These are phyloP conservation scores for Odontamblyopus rebecca DNA, from an alignment of 2,797 vertebrate species.

Conservation along the genomic window DNA sequence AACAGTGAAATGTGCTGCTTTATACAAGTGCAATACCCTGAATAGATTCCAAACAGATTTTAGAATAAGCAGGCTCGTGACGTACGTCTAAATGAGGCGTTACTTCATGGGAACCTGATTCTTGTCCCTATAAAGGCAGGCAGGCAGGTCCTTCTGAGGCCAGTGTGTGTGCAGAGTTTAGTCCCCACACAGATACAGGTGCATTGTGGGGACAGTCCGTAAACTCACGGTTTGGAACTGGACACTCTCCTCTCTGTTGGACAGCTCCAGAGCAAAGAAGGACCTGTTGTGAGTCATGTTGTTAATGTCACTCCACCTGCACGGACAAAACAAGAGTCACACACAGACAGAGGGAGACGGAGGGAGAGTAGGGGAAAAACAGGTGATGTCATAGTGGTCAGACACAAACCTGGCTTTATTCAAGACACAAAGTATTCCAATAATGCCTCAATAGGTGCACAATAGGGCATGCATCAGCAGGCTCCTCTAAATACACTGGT, in stretches of 20 bases:
- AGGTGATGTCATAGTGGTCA: conserved; percentile 50
- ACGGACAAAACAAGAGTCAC: conserved; percentile 53
- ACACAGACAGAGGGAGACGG: background rate
- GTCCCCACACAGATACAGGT: conserved; percentile 17
- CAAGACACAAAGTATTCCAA: conserved; percentile 20
- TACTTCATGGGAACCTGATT: no score
- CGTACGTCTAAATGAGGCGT: no score
- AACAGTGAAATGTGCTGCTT: no score
- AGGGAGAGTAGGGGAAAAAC: conserved; percentile 9
- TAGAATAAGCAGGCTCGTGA: no score
- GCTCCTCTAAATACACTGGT: conserved; percentile 13
- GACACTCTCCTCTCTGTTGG: conserved; percentile 95
- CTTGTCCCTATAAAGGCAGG: no score
- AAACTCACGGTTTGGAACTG: conserved; percentile 97
- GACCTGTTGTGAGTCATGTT: conserved; percentile 99
- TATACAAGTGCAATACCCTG: no score
- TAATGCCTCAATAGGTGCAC: conserved; percentile 11
- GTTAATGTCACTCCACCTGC: conserved; percentile 97
- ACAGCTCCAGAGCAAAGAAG: conserved; percentile 91
- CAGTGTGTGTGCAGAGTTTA: background rate
- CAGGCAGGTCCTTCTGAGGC: background rate
- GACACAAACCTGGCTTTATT: conserved; percentile 23
- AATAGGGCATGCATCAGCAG: conserved; percentile 12
- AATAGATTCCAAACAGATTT: no score
- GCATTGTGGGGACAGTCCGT: conserved; percentile 26